Percentiles rank a stretch among this genome's conserved stretches.
Conservation (phyloP, 1,140 invertebrate genomes). For the Coboldia fuscipes region DNA sequence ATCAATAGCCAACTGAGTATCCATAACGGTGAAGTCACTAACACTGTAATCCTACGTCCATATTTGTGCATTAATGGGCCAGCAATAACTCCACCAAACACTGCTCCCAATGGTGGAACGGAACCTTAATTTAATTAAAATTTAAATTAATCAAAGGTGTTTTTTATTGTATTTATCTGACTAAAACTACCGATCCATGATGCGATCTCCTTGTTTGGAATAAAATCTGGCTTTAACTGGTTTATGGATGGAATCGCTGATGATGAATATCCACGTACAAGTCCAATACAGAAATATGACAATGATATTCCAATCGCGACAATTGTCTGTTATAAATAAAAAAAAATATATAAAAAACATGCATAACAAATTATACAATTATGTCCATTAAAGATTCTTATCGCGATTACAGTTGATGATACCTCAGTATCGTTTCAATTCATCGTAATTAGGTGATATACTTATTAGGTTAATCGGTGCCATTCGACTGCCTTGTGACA, state of each 20-base stretch:
- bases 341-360: slow-evolving; percentile 1
- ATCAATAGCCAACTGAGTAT: slow-evolving; percentile 27
- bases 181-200: slow-evolving; percentile 30
- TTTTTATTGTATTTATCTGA: neutral
- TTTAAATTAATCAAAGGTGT: neutral
- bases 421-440: too few relatives aligned
- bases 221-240: slow-evolving; percentile 15
- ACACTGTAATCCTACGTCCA: slow-evolving; percentile 23
- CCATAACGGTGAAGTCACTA: slow-evolving; percentile 27
- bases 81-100: slow-evolving; percentile 25
- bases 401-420: too few relatives aligned
- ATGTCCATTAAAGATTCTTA: too few relatives aligned
- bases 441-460: too few relatives aligned
- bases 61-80: slow-evolving; percentile 25
- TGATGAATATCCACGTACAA: slow-evolving; percentile 30
- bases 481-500: too few relatives aligned
- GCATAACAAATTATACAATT: too few relatives aligned
- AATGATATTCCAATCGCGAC: slow-evolving; percentile 27
- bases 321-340: slow-evolving; percentile 23
- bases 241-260: slow-evolving; percentile 31
- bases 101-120: slow-evolving; percentile 28
- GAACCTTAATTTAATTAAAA: slow-evolving; percentile 20
- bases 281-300: slow-evolving; percentile 29
- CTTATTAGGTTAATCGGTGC: too few relatives aligned
- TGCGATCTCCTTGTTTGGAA: slow-evolving; percentile 22